Evolutionary conservation across 2,888 invertebrate genomes (phyloP).

Genomic region (Abscondita cerata): DNA sequence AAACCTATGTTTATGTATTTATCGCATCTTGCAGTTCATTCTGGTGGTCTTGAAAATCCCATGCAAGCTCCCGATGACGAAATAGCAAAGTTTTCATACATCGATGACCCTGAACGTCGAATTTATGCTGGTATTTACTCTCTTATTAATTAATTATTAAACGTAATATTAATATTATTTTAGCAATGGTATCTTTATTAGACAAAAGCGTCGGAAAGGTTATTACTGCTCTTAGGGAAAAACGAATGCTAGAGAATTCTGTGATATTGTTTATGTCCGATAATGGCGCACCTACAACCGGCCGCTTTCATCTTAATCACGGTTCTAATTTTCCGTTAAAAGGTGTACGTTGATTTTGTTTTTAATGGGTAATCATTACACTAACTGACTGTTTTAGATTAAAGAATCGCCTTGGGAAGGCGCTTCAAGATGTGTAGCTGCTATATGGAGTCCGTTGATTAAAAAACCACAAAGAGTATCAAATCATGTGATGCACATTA

Average conservation of each 20-base stretch:
- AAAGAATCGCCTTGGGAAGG: slow-evolving; percentile 78
- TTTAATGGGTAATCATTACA: background rate
- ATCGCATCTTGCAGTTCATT: slow-evolving; percentile 73
- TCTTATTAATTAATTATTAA: too few species aligned
- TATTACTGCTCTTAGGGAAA: slow-evolving; percentile 70
- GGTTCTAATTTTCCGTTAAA: slow-evolving; percentile 82
- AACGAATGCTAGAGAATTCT: slow-evolving; percentile 80
- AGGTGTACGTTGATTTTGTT: slow-evolving; percentile 64
- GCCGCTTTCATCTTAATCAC: slow-evolving; percentile 76
- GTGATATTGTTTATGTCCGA: slow-evolving; percentile 89
- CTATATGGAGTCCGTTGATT: slow-evolving; percentile 71
- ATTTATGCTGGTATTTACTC: slow-evolving; percentile 78
- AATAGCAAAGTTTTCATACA: slow-evolving; percentile 71
- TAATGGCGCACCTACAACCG: slow-evolving; percentile 84
- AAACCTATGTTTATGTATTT: slow-evolving; percentile 73
- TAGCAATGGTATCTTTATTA: slow-evolving; percentile 88
- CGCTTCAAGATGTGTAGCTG: slow-evolving; percentile 68
- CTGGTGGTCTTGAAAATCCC: slow-evolving; percentile 67
- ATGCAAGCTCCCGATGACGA: slow-evolving; percentile 78
- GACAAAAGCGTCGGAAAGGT: slow-evolving; percentile 88
- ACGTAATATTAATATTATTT: too few species aligned
- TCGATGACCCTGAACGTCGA: slow-evolving; percentile 69
- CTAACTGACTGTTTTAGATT: slow-evolving; percentile 58
- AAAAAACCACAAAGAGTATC: slow-evolving; percentile 64
- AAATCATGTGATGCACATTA: slow-evolving; percentile 68